phyloP scores from a whole-genome alignment of 2,113 vertebrate genomes.

The Corythoichthys haematopterus region DNA sequence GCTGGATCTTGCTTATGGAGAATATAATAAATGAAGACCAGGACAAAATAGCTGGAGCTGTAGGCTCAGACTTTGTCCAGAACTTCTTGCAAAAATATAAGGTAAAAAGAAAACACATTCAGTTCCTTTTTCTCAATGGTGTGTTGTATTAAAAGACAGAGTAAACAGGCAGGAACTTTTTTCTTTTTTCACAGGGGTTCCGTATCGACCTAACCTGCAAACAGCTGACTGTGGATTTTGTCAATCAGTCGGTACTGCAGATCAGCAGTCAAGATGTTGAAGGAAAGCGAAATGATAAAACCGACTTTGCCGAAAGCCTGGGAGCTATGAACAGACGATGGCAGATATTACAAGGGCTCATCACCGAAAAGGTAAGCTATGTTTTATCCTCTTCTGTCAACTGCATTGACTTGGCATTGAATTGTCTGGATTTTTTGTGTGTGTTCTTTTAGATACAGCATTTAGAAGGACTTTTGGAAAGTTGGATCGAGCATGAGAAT shows the following conservation, averaged over 20 bases:
- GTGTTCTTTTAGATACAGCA: conserved; percentile 78
- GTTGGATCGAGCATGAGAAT: conserved; percentile 90
- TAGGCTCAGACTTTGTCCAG: conserved; percentile 80
- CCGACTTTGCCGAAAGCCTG: conserved; percentile 91
- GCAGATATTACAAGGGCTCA: conserved; percentile 88
- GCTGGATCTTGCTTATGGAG: conserved; percentile 95
- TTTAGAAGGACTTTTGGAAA: conserved; percentile 83
- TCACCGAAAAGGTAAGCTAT: conserved; percentile 81
- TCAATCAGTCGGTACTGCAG: conserved; percentile 94
- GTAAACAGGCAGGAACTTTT: not conserved
- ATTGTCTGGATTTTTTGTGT: conserved; percentile 2
- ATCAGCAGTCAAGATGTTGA: conserved; percentile 96
- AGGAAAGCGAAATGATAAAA: conserved; percentile 93
- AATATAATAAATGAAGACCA: conserved; percentile 86
- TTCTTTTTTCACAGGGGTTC: conserved; percentile 77
- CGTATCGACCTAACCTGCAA: conserved; percentile 93
- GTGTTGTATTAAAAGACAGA: not conserved
- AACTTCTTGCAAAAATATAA: conserved; percentile 90
- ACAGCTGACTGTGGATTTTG: conserved; percentile 93
- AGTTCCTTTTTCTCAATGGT: not conserved
- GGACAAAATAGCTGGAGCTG: conserved; percentile 80
- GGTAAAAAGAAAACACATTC: conserved; percentile 62
- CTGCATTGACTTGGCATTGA: not conserved
- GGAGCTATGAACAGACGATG: conserved; percentile 94
- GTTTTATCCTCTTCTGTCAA: not conserved